Conservation (phyloP, 2,888 invertebrate genomes). For the Tinea pellionella region DNA sequence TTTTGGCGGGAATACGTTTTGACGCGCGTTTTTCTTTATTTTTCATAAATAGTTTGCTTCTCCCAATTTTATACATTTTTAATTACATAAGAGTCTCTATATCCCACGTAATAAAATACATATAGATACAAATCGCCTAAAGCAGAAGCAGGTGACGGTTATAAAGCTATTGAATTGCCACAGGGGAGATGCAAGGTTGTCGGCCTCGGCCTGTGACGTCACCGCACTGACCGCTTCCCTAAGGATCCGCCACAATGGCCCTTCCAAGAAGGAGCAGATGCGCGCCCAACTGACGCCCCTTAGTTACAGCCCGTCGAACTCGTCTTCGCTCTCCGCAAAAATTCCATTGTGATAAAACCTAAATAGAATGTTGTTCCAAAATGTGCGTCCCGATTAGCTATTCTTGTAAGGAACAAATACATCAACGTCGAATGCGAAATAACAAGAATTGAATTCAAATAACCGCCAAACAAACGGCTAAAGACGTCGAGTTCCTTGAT, state of each 20-base stretch:
- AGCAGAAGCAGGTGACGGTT: not conserved
- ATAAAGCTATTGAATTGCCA: not conserved
- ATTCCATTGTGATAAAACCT: not conserved
- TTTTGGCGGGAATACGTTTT: not conserved
- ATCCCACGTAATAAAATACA: not conserved
- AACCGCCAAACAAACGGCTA: not conserved
- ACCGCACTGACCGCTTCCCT: constrained; percentile 58
- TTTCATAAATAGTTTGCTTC: no score
- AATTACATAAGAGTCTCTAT: no score
- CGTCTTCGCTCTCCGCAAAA: not conserved
- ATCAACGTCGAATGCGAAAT: not conserved
- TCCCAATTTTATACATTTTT: no score
- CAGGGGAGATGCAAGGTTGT: constrained; percentile 39
- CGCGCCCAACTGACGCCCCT: constrained; percentile 45
- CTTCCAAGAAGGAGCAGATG: constrained; percentile 67
- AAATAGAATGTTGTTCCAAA: not conserved
- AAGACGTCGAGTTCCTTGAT: not conserved
- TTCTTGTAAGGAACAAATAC: not conserved
- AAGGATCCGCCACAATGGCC: constrained; percentile 55
- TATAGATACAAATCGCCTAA: not conserved
- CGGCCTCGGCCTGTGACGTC: constrained; percentile 65
- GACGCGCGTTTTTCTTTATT: not conserved
- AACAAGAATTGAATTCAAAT: not conserved
- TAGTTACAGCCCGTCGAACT: not conserved
- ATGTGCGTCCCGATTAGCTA: not conserved